Percentiles rank a stretch among this genome's conserved stretches.
Conservation (phyloP, 2,113 vertebrate genomes). For the Ciconia stormi region DNA sequence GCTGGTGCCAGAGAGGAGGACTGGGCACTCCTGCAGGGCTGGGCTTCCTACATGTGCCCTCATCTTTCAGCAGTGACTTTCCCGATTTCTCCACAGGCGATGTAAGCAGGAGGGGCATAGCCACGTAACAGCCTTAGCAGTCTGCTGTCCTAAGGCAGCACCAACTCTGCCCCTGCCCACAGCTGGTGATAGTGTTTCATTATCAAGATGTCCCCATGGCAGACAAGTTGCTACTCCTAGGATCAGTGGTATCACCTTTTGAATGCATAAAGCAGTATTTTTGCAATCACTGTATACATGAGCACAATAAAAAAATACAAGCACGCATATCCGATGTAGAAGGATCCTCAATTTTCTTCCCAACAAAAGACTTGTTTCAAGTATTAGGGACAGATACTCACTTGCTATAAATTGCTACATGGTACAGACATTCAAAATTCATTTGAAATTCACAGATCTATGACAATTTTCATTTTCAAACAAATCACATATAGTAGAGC, state of each 20-base stretch:
- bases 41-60: background rate
- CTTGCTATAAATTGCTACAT: background rate
- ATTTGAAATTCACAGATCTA: background rate
- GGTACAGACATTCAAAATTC: background rate
- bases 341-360: background rate
- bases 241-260: background rate
- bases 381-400: background rate
- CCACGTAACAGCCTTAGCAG: background rate
- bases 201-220: background rate
- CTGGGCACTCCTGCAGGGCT: background rate
- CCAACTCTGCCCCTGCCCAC: background rate
- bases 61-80: background rate
- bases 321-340: background rate
- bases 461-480: constrained; percentile 7
- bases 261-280: background rate
- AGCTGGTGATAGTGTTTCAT: background rate
- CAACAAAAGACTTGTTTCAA: background rate
- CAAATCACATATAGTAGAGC: background rate
- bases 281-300: background rate
- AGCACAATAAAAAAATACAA: background rate
- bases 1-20: background rate
- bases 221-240: background rate
- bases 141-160: background rate
- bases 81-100: background rate
- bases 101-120: background rate